Evolutionary conservation across 2,888 invertebrate genomes (phyloP), one percentile per base, ranked within the genome.

Genomic region (Ditula angustiorana): DNA sequence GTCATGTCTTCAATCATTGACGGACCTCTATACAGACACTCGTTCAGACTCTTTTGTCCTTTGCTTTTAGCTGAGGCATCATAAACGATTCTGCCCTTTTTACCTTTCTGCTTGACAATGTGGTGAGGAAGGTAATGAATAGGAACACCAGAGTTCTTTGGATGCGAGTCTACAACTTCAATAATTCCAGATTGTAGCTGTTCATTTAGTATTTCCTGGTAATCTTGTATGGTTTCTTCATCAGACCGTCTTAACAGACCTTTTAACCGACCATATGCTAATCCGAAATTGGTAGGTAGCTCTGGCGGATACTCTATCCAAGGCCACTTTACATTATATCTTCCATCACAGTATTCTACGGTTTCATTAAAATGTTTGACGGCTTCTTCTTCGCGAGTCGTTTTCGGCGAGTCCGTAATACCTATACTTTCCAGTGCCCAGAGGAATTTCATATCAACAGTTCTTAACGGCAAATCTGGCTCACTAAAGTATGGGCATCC

Each of bases 321-420:
- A 0, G 69, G 69, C 68, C 72, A 72, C 41, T 64, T 68, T 0
- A 72, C 68, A 2, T 64, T 21, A 49, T 71, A 71, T 28, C 67
- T 56, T 0, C 49, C 28, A 16, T 69, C n/a, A 7, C 52, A 41
- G 44, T 59, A 67, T n/a, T 64, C 16, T 19, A 52, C 52, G 0
- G 52, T 52, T 2, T 52, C 33, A 21, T 52, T 52, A 5, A 52
- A 52, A 2, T 33, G 33, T 8, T 52, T 10, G 0, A 52, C 33
- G 0, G 52, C 52, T 23, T 52, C 52, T n/a, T 52, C 52, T 16
- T 52, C 19, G n/a, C 21, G 11, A 10, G 52, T 37, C 0, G 33
- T 19, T 11, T 64, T 56, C 10, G 60, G 55, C 11, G 55, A 60
- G 24, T 65, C 65, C 1, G 23, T 30, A 5, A 61, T 61, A 5